Evolutionary conservation across 2,113 vertebrate species (phyloP).

Genomic region (Chlorodrepanis virens): DNA sequence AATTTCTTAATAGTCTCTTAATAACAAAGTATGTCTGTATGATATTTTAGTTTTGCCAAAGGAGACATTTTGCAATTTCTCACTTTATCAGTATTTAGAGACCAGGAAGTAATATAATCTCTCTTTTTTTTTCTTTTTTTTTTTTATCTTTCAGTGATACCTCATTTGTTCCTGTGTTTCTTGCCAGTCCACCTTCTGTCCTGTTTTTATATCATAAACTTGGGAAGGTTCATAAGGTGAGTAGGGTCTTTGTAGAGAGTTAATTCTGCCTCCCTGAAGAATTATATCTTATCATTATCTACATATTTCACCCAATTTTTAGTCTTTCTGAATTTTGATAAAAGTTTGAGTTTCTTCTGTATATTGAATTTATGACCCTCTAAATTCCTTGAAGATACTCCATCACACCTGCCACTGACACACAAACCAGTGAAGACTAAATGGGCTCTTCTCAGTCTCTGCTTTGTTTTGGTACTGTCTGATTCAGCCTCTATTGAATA

Average conservation of each 20-base stretch:
- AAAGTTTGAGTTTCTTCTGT: background rate
- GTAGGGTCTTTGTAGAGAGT: background rate
- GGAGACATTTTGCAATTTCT: background rate
- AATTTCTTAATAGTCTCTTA: background rate
- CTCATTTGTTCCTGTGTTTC: constrained; percentile 77
- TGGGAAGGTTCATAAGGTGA: constrained; percentile 89
- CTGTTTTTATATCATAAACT: constrained; percentile 84
- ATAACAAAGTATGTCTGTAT: background rate
- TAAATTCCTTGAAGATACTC: background rate
- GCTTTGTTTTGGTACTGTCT: background rate
- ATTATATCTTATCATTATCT: background rate
- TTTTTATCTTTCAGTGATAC: constrained; percentile 37
- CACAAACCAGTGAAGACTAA: background rate
- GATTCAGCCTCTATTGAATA: background rate
- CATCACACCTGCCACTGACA: background rate
- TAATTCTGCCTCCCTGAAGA: background rate
- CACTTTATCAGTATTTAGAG: background rate
- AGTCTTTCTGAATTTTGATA: background rate
- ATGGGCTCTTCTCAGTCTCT: background rate
- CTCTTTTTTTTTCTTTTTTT: background rate
- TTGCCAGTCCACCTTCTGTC: constrained; percentile 79
- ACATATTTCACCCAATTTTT: background rate
- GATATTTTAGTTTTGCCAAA: background rate
- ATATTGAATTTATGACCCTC: background rate
- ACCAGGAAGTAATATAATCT: background rate